These are phyloP conservation scores for Bostrychus sinensis DNA, from an alignment of 2,113 vertebrate genomes.

Conservation along the genomic window DNA sequence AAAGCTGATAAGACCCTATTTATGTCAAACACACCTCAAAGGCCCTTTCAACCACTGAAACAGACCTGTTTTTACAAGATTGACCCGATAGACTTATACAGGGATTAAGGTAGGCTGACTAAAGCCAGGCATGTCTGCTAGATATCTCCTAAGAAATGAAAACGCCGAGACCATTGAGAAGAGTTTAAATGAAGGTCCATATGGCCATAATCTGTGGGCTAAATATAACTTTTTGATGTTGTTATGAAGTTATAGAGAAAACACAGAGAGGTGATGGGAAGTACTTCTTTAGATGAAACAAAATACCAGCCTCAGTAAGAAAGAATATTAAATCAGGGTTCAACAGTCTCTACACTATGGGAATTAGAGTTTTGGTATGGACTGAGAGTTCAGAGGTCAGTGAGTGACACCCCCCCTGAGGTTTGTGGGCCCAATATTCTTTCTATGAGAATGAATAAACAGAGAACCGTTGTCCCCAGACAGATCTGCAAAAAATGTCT, in stretches of 20 bases:
- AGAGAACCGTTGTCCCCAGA: conserved; percentile 27
- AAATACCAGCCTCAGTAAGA: neutral
- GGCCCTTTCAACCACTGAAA: neutral
- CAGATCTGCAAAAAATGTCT: conserved; percentile 33
- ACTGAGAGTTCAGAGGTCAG: conserved; percentile 36
- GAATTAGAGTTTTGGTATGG: conserved; percentile 38
- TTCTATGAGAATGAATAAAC: conserved; percentile 67
- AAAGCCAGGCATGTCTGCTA: conserved; percentile 20
- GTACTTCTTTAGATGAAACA: conserved; percentile 8
- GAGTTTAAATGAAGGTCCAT: conserved; percentile 10
- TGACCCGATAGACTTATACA: neutral
- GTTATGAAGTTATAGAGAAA: conserved; percentile 34
- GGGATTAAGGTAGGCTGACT: conserved; percentile 12
- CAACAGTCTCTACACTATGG: conserved; percentile 23
- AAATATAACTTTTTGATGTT: conserved; percentile 45
- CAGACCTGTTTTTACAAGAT: conserved; percentile 5
- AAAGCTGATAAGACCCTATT: neutral
- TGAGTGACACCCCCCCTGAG: conserved; percentile 37
- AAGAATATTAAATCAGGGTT: conserved; percentile 4
- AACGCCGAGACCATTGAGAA: conserved; percentile 8
- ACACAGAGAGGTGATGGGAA: too few relatives aligned
- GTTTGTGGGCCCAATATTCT: conserved; percentile 31
- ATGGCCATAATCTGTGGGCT: conserved; percentile 25
- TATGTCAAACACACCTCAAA: neutral
- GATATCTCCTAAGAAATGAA: conserved; percentile 6